Base-by-base conservation (phyloP, 2,888 invertebrate species). In the Apotomis capreana region DNA sequence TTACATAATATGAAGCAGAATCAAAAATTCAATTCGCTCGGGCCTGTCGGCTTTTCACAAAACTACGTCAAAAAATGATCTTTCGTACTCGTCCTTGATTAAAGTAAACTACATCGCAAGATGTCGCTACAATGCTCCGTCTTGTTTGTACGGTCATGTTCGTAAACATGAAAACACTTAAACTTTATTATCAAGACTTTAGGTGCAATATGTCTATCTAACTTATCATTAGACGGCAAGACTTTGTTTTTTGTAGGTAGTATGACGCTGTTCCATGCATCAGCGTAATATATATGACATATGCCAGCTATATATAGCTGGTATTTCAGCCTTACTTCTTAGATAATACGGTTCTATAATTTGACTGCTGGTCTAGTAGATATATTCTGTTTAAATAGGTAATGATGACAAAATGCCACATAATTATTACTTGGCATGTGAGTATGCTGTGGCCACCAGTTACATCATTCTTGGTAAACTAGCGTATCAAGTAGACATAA, bases 251-350 rank as follows among this genome's bases (percentile, higher is more conserved):
- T 36, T 37, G 40, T 6, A 4, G 4, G 4, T 40, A 44, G 10
- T 55, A 55, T 55, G 55, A 65, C 55, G 55, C 54, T 52, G 55
- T 44, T 55, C 9, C 26, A 26, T 26, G 44, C 54, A 64, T 46
- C 40, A 26, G 15, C 26, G 54, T 15, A 13, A 15, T 10, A 54
- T 5, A 40, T 6, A 40, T 40, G 3, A 3, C 15, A 5, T 0
- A 44, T 2, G 3, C 10, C 26, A 26, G 26, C 26, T 26, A 26
- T 26, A 26, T 52, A 12, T 13, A 52, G 40, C 40, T 52, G 26
- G 26, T 2, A 9, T 63, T 40, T 55, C 55, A 54, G 3, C 44
- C 46, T 65, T 46, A 26, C 4, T 0, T 6, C 5, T 8, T n/a
- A 8, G 12, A 4, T 15, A 4, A 65, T 55, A 65, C 54, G 12